These are phyloP conservation scores for Lepus townsendii DNA, from an alignment of 2,797 vertebrate genomes.

Conservation along the genomic window DNA sequence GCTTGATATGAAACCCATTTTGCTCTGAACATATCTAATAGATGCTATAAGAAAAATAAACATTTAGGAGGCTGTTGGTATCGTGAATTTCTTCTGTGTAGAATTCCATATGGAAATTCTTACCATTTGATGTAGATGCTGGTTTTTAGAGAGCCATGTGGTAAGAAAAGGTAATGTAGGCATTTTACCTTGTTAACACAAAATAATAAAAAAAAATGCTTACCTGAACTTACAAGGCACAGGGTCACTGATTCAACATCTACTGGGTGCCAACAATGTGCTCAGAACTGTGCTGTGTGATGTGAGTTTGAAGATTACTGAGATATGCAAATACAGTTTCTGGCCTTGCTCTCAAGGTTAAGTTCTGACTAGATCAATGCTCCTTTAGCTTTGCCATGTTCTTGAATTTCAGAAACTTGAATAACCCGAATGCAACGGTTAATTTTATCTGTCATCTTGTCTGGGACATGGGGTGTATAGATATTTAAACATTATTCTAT, in stretches of 20 bases:
- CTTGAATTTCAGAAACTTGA: background rate
- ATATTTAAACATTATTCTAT: background rate
- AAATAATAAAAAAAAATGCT: slow-evolving; percentile 15
- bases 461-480: background rate
- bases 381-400: background rate
- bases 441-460: background rate
- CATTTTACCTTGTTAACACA: slow-evolving; percentile 25
- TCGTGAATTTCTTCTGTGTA: slow-evolving; percentile 4
- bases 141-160: background rate
- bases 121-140: background rate
- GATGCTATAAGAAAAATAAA: slow-evolving; percentile 30
- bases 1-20: slow-evolving; percentile 13
- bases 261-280: background rate
- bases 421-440: background rate
- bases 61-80: background rate
- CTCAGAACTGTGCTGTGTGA: background rate
- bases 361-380: background rate
- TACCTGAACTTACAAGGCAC: background rate
- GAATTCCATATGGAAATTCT: background rate
- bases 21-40: background rate
- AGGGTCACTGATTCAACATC: background rate
- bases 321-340: background rate
- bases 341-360: background rate
- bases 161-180: background rate
- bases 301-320: background rate